Evolutionary conservation across 2,113 vertebrate genomes (phyloP), one percentile per base, ranked within the genome.

Genomic region (Dicrurus megarhynchus): DNA sequence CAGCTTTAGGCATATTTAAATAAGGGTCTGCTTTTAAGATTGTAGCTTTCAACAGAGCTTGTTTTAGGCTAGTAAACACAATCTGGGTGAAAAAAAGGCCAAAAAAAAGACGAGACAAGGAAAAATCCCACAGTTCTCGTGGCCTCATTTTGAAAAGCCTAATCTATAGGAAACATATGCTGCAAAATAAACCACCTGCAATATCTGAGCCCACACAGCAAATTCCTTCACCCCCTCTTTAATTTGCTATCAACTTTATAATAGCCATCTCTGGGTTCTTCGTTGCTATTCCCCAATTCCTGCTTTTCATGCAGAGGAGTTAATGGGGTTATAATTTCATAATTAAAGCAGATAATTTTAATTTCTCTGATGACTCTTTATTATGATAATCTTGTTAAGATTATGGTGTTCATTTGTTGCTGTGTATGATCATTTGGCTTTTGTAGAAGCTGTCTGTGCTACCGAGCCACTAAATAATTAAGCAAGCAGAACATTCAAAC

Each of bases 251-350:
- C 64, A 71, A 81, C 70, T 94, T 96, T 84, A 86, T 93, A 97
- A 96, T 75, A 97, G 30, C 23, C 81, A 93, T 97, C 83, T 95
- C 85, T 94, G 87, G 59, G 86, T 97, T 96, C 59, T 97, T 96
- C 89, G 67, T 96, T 87, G 53, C 49, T 96, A 97, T 97, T 96
- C 93, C 71, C 97, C 92, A 97, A 98, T 98, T 97, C 84, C 95
- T 84, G 91, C 82, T 97, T 96, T 95, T 96, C 96, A 97, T 85
- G 84, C 90, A 93, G 75, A 97, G 89, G 93, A 97, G 97, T 97
- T 98, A 98, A 98, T 98, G 88, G 96, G 91, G 97, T 98, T 98
- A 98, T 98, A 98, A 98, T 98, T 97, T 97, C 88, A 81, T 95
- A 97, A 97, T 98, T 98, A 98, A 98, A 98, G 94, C 89, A 98